Percentiles rank a stretch among this genome's conserved stretches.
These are phyloP conservation scores for Drosophila ironensis DNA, from an alignment of 1,140 invertebrate species.

Conservation along the genomic window DNA sequence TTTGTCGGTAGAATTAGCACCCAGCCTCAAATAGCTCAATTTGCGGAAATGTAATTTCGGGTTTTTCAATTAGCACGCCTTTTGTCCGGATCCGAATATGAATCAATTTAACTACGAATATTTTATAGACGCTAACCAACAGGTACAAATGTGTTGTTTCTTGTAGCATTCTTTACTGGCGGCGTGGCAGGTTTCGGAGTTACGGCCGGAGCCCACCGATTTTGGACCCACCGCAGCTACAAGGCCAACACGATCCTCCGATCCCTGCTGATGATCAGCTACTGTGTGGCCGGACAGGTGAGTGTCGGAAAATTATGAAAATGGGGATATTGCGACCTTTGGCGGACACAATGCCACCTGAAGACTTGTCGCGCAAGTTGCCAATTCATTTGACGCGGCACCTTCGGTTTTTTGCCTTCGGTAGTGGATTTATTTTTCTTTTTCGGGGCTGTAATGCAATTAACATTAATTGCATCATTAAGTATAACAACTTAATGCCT, in stretches of 20 bases:
- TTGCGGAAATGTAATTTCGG: slow-evolving; percentile 69
- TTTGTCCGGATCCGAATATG: slow-evolving; percentile 11
- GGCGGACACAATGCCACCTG: slow-evolving; percentile 10
- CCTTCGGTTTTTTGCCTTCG: slow-evolving; percentile 4
- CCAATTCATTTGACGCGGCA: slow-evolving; percentile 32
- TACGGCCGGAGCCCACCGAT: slow-evolving; percentile 92
- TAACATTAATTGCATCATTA: slow-evolving; percentile 77
- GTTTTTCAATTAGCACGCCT: slow-evolving; percentile 57
- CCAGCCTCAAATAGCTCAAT: slow-evolving; percentile 61
- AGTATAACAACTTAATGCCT: slow-evolving; percentile 71
- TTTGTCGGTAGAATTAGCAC: slow-evolving; percentile 61
- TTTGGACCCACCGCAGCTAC: slow-evolving; percentile 92
- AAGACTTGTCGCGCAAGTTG: slow-evolving; percentile 29
- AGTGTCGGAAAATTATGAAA: slow-evolving; percentile 13
- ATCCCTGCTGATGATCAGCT: slow-evolving; percentile 87
- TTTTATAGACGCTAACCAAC: slow-evolving; percentile 20
- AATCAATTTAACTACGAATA: slow-evolving; percentile 18
- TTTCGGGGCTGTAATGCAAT: slow-evolving; percentile 55
- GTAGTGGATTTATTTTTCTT: background rate
- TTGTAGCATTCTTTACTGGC: slow-evolving; percentile 83
- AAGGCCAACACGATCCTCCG: slow-evolving; percentile 90
- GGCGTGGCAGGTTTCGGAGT: slow-evolving; percentile 86
- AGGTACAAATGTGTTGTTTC: slow-evolving; percentile 2
- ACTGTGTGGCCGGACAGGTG: slow-evolving; percentile 87
- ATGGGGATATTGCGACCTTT: background rate